Evolutionary conservation across 2,888 invertebrate species (phyloP).

Genomic region (Acleris emargana): DNA sequence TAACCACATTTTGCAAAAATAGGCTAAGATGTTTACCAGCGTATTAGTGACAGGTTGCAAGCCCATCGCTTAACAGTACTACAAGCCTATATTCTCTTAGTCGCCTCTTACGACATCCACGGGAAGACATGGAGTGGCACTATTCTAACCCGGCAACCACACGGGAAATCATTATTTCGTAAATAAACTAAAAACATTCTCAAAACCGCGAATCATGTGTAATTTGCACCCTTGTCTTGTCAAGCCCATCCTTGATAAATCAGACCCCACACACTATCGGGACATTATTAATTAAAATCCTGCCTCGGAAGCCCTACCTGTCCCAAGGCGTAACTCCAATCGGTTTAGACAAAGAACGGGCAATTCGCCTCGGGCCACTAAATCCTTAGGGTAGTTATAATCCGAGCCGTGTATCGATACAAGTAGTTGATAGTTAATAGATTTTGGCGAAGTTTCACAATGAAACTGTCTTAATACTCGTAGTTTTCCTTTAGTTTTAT

Average conservation of each 20-base stretch:
- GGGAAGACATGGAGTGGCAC: too few relatives aligned
- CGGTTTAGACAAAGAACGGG: slow-evolving; percentile 65
- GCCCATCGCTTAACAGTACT: too few relatives aligned
- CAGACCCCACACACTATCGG: slow-evolving; percentile 65
- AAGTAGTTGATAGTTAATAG: slow-evolving; percentile 35
- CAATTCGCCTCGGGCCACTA: slow-evolving; percentile 67
- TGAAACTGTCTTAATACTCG: not conserved
- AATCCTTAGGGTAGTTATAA: slow-evolving; percentile 69
- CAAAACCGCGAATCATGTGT: slow-evolving; percentile 19
- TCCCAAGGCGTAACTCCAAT: slow-evolving; percentile 66
- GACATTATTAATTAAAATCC: slow-evolving; percentile 81
- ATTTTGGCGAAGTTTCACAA: not conserved
- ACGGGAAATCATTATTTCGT: too few relatives aligned
- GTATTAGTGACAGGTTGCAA: too few relatives aligned
- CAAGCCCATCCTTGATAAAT: slow-evolving; percentile 50
- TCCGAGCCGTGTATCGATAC: slow-evolving; percentile 75
- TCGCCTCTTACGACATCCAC: too few relatives aligned
- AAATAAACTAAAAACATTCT: not conserved
- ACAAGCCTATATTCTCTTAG: too few relatives aligned
- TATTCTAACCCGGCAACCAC: too few relatives aligned
- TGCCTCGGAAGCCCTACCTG: slow-evolving; percentile 73
- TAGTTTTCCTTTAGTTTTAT: not conserved
- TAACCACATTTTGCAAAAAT: too few relatives aligned
- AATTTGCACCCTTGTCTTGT: slow-evolving; percentile 37
- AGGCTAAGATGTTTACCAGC: too few relatives aligned